Conservation (phyloP, 2,888 invertebrate genomes). For the Priocnemis perturbator region DNA sequence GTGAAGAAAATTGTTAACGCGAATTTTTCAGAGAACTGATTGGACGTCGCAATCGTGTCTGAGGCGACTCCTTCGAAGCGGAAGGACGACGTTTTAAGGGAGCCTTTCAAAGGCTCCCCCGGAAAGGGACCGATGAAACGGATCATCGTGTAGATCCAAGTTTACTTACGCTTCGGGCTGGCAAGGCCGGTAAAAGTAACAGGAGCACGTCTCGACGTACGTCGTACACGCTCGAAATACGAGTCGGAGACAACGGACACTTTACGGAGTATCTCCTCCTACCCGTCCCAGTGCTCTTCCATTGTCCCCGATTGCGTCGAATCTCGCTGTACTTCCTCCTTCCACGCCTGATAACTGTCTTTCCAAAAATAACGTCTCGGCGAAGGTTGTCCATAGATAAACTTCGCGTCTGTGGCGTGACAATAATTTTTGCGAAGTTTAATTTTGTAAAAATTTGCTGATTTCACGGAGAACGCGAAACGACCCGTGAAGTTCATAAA, state of each 20-base stretch:
- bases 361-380: slow-evolving; percentile 17
- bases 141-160: slow-evolving; percentile 42
- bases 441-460: too few species aligned
- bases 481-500: background rate
- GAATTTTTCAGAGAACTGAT: too few species aligned
- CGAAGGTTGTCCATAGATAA: background rate
- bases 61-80: too few species aligned
- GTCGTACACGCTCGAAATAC: slow-evolving; percentile 27
- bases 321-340: slow-evolving; percentile 39
- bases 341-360: slow-evolving; percentile 33
- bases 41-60: too few species aligned
- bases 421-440: too few species aligned
- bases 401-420: background rate
- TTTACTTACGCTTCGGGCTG: slow-evolving; percentile 35
- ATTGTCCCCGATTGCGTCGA: slow-evolving; percentile 41
- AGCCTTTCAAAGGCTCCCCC: background rate
- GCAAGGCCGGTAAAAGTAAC: slow-evolving; percentile 59
- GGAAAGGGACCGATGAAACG: slow-evolving; percentile 37
- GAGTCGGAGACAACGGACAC: slow-evolving; percentile 33
- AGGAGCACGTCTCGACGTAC: slow-evolving; percentile 37
- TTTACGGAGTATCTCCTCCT: slow-evolving; percentile 23
- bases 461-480: background rate
- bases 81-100: background rate
- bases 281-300: slow-evolving; percentile 23
- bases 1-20: too few species aligned